A percentile compares a stretch with the other conserved stretches of the same genome.
phyloP scores from a whole-genome alignment of 2,888 invertebrate species.

The Coecobrya sp. region DNA sequence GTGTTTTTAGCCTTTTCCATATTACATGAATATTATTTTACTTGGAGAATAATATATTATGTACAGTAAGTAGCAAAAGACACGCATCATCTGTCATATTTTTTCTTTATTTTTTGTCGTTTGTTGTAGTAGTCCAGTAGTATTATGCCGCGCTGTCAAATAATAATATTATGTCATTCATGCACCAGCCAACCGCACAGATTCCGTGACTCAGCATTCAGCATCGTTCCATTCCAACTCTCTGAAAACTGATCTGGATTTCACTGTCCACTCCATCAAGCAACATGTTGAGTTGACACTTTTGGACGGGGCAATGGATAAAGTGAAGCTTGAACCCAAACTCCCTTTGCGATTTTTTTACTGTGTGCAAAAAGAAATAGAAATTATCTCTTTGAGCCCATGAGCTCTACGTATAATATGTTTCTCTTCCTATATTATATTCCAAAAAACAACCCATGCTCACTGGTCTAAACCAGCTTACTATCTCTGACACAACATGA shows the following conservation, averaged over 20 bases:
- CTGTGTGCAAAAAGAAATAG: background rate
- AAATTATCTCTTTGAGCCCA: background rate
- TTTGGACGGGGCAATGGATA: background rate
- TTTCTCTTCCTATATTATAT: background rate
- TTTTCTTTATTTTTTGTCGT: background rate
- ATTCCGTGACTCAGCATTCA: background rate
- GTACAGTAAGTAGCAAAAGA: no score
- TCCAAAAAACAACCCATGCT: background rate
- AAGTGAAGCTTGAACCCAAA: background rate
- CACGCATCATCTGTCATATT: no score
- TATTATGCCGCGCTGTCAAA: background rate
- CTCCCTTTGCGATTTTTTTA: background rate
- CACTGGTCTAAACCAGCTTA: background rate
- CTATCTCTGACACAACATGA: background rate
- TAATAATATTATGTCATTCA: background rate
- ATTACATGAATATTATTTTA: no score
- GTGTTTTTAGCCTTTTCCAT: no score
- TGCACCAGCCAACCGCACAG: background rate
- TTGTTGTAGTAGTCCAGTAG: background rate
- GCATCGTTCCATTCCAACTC: background rate
- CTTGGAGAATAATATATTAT: no score
- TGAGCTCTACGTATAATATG: no score
- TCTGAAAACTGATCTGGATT: background rate
- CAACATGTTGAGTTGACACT: slow-evolving; percentile 17
- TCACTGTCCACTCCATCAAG: slow-evolving; percentile 10